Base-by-base conservation (phyloP, 2,888 invertebrate genomes). In the Papilio protenor region DNA sequence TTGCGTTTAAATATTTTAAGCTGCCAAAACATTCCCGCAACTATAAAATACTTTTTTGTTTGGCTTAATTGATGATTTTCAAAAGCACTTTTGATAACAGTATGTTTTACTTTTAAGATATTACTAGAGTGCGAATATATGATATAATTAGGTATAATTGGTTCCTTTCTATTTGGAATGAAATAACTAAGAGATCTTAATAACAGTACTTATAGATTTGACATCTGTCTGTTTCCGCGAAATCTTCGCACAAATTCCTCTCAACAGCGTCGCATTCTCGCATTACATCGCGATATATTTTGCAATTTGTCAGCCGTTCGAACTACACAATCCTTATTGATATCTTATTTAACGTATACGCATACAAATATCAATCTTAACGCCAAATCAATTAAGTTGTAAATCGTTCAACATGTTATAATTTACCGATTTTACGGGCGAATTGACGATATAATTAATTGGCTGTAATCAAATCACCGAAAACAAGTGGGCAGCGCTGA, bases 381-480 rank as follows among this genome's bases (percentile, higher is more conserved):
- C 0, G 0, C 1, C 11, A n/a, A 3, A 6, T 0, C 0, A 1
- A 23, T 64, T 23, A 27, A 18, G 61, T 71, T 27, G 57, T n/a
- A 76, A 72, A 52, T 64, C 49, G 23, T 21, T 33, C 40, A 61
- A 52, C 59, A 47, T 47, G 14, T 18, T 23, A 61, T 33, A 23
- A 16, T 64, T 72, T 55, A 52, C 27, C 33, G 40, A 80, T 77
- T 80, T 78, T 79, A 80, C 79, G 78, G 72, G 27, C 64, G 72
- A 77, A 76, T 74, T 73, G 69, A 16, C 77, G 72, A 73, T 79
- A 75, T 78, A 80, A 80, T 81, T 76, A 80, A 77, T 74, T 79
- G 16, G 18, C 27, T 21, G 16, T 77, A 77, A 82, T 83, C 82
- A 84, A 85, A 85, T 85, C 81, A 84, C 82, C 83, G 87, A 86